A percentile compares a stretch with the other conserved stretches of the same genome.
phyloP scores from a whole-genome alignment of 2,888 invertebrate species.

The Pelosia muscerda region DNA sequence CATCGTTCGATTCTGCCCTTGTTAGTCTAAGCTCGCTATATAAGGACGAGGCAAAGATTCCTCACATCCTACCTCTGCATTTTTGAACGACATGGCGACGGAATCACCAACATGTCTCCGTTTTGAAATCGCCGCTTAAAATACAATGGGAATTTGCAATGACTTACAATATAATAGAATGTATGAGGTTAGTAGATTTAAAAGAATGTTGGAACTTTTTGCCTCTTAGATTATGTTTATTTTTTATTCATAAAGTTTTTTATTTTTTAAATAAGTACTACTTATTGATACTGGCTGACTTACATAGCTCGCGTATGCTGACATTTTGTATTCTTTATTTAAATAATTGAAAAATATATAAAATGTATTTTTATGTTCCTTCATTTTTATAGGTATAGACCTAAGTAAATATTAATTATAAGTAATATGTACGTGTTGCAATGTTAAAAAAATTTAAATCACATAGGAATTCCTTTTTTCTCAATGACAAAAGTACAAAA shows the following conservation, averaged over 20 bases:
- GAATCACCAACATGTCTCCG: constrained; percentile 43
- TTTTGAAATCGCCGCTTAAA: constrained; percentile 56
- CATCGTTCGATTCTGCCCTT: constrained; percentile 44
- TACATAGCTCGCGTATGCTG: not conserved
- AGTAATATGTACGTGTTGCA: too few species aligned
- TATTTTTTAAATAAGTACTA: too few species aligned
- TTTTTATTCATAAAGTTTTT: too few species aligned
- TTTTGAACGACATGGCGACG: constrained; percentile 45
- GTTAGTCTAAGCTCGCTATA: constrained; percentile 58
- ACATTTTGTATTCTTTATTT: not conserved
- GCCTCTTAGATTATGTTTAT: too few species aligned
- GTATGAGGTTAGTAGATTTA: constrained; percentile 7
- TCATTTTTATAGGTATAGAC: too few species aligned
- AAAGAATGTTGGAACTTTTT: constrained; percentile 12
- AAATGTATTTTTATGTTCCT: too few species aligned
- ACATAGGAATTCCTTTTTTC: constrained; percentile 19
- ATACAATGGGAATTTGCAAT: constrained; percentile 59
- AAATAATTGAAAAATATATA: too few species aligned
- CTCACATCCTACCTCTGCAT: constrained; percentile 47
- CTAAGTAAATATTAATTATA: too few species aligned
- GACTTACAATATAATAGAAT: constrained; percentile 15
- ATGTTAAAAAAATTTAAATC: too few species aligned
- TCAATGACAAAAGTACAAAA: constrained; percentile 34
- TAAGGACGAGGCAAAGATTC: constrained; percentile 63
- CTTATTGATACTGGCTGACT: not conserved